Base-by-base conservation (phyloP, 2,888 invertebrate genomes). In the Lagria hirta region DNA sequence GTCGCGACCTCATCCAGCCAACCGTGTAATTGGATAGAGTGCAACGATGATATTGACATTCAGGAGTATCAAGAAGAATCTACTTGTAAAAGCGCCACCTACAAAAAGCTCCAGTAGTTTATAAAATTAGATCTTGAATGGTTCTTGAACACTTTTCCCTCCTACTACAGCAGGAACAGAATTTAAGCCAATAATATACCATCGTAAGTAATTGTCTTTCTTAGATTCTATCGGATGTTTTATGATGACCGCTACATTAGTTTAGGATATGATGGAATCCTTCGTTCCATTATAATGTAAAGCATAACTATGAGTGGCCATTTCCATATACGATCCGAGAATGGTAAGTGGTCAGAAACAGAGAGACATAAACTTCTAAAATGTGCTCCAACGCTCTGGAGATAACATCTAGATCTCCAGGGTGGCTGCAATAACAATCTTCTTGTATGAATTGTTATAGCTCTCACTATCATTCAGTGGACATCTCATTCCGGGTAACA, bases 1-100 rank as follows among this genome's bases (percentile, higher is more conserved):
- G 68, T 69, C 68, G 67, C 66, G 63, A 67, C 66, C 68, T 69
- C 66, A 67, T 62, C 60, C 66, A 63, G 57, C 63, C 62, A 58
- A 67, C 62, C 69, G 65, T 69, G 68, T 69, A 69, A 69, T 69
- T 69, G 69, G 67, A 69, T 68, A 56, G 67, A 65, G 65, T 63
- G 66, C 61, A 58, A 59, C 58, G 56, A n/a, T n/a, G n/a, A 59
- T 62, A 65, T 65, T 63, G 64, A 63, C 64, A 51, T 53, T 44
- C 48, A n/a, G 22, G 46, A 36, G n/a, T n/a, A 45, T 48, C 50
- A 49, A 48, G 52, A 49, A 48, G 52, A 47, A 21, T 18, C 23
- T 21, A 20, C n/a, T n/a, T n/a, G n/a, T n/a, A n/a, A n/a, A n/a
- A 14, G 15, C 33, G 43, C 37, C 45, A 34, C 35, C 45, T 38